A percentile compares a stretch with the other conserved stretches of the same genome.
phyloP scores from a whole-genome alignment of 1,140 invertebrate species.

The Proctacanthus coquilletti region DNA sequence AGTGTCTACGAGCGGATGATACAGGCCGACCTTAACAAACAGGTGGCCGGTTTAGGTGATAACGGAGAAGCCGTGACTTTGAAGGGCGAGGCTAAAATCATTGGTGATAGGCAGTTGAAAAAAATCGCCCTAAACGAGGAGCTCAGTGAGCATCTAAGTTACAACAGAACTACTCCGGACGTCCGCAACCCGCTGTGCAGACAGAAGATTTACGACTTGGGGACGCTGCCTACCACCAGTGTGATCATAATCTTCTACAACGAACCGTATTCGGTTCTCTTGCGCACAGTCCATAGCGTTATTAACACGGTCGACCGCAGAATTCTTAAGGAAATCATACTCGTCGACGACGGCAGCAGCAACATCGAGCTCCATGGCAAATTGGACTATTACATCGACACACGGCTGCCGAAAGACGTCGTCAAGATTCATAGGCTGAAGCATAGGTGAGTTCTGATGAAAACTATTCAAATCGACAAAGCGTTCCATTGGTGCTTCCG shows the following conservation, averaged over 20 bases:
- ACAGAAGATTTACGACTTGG: conserved; percentile 30
- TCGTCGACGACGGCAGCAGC: conserved; percentile 80
- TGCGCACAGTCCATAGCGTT: conserved; percentile 76
- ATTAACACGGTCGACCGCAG: conserved; percentile 57
- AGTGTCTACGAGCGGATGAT: conserved; percentile 27
- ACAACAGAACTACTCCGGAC: conserved; percentile 54
- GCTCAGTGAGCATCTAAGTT: conserved; percentile 62
- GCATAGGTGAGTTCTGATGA: conserved; percentile 39
- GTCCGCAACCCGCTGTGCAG: conserved; percentile 35
- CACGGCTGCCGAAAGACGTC: conserved; percentile 41
- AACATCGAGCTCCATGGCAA: conserved; percentile 56
- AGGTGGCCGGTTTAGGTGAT: conserved; percentile 40
- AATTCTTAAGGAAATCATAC: conserved; percentile 65
- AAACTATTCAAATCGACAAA: neutral
- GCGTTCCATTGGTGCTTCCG: too few species aligned
- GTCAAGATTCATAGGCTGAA: conserved; percentile 63
- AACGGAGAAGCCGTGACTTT: conserved; percentile 44
- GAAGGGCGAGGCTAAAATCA: conserved; percentile 32
- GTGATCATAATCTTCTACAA: conserved; percentile 82
- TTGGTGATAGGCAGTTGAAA: conserved; percentile 48
- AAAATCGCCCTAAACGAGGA: conserved; percentile 70
- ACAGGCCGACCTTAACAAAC: conserved; percentile 25
- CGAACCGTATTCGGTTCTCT: conserved; percentile 70
- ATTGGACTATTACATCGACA: conserved; percentile 60
- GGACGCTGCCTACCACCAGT: conserved; percentile 35